Conservation (phyloP, 2,888 invertebrate species). For the Argyresthia goedartella region DNA sequence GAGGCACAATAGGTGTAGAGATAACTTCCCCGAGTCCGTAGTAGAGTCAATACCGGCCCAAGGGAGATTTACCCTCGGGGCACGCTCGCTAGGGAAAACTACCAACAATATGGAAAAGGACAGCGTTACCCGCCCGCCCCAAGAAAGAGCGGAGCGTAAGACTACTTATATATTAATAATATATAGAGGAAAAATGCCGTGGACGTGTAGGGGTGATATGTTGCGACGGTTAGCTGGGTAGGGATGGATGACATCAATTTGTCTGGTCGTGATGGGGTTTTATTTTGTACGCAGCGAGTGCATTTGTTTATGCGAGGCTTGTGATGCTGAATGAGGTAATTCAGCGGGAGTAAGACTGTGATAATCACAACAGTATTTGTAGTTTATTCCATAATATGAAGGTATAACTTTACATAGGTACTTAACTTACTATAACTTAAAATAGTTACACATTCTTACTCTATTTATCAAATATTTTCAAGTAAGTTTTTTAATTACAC, state of each 20-base stretch:
- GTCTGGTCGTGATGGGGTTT: conserved; percentile 70
- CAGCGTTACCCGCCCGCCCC: conserved; percentile 31
- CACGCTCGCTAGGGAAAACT: conserved; percentile 69
- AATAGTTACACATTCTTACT: too few relatives aligned
- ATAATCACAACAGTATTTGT: too few relatives aligned
- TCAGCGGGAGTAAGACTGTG: neutral
- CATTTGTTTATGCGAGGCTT: conserved; percentile 27
- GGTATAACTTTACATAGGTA: too few relatives aligned
- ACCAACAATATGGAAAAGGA: conserved; percentile 70
- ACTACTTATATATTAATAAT: conserved; percentile 69
- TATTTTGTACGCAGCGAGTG: conserved; percentile 58
- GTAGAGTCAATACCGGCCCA: conserved; percentile 70
- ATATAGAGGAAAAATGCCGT: conserved; percentile 70
- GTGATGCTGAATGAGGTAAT: neutral
- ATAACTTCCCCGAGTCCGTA: conserved; percentile 66
- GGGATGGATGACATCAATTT: conserved; percentile 70
- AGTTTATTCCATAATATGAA: too few relatives aligned
- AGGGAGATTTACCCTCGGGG: conserved; percentile 70
- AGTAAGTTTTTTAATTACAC: too few relatives aligned
- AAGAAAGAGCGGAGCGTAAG: conserved; percentile 45
- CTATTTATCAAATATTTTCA: too few relatives aligned
- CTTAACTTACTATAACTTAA: too few relatives aligned
- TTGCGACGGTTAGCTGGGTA: conserved; percentile 66
- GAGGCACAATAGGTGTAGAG: conserved; percentile 69
- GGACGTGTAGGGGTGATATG: conserved; percentile 68